Base-by-base conservation (phyloP, 2,797 vertebrate genomes). In the Epinephelus coioides region DNA sequence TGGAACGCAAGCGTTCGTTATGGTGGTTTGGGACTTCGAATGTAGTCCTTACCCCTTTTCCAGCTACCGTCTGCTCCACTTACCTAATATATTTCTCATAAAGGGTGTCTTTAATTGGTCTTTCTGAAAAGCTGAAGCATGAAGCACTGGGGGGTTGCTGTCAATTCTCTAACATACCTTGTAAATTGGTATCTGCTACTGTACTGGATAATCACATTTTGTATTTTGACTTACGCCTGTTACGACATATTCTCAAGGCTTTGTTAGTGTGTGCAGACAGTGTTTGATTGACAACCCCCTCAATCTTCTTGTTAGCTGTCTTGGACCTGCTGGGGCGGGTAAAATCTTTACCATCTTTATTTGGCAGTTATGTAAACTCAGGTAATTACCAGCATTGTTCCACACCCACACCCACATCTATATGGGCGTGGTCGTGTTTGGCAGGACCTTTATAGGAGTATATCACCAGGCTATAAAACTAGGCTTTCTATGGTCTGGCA, bases 1-100 rank as follows among this genome's bases (percentile, higher is more conserved):
- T 43, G 51, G 71, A 80, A 73, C 59, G 71, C 47, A 73, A 43
- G 81, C n/a, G 43, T 46, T 70, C 71, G 74, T 82, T 75, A 68
- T 66, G 68, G 55, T 61, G 73, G 86, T 55, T 40, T 63, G 66
- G 66, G 77, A 86, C 67, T 86, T 78, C 34, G n/a, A 83, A 34
- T 54, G 3, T n/a, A 53, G 55, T 82, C 18, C 71, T 60, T 30
- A 44, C 40, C 63, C 34, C 17, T 70, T 70, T 82, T 59, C 14
- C 43, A 61, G 34, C 49, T 63, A 67, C 50, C 54, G 54, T 79
- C 64, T 81, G 75, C 81, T 84, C 71, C 47, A 73, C 38, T 44
- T 71, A 59, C 43, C 23, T 72, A 43, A 69, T 77, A 81, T 71
- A 56, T 69, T 63, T 76, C 59, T 78, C 54, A 50, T 64, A 6